Evolutionary conservation across 1,140 invertebrate species (phyloP), one percentile per base, ranked within the genome.

Genomic region (Zaprionus nigranus): DNA sequence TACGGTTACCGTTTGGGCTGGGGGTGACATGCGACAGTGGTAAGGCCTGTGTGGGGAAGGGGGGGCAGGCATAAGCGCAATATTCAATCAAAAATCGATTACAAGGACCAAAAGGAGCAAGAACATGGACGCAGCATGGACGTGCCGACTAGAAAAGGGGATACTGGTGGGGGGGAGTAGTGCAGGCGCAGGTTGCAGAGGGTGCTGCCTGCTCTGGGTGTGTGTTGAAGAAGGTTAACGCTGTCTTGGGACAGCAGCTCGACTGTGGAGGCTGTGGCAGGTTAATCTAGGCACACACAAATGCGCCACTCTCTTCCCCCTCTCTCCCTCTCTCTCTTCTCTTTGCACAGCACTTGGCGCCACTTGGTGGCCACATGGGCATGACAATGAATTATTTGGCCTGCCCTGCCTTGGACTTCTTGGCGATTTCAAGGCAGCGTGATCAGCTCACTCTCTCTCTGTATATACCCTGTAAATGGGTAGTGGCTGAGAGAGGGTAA

Each of bases 81-180:
- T 92, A 91, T 92, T 92, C 91, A 92, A 92, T 92, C 91, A 92
- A 92, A 92, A 92, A 92, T 92, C 91, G 91, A 92, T 92, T 92
- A 92, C 87, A 90, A 70, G 68, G 60, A 63, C 51, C 60, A 58
- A 64, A 58, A 53, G 49, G 68, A 69, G 40, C 13, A 38, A 13
- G 36, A 13, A 7, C 59, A 64, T 72, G 69, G 69, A 15, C 17
- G 11, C 0, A 34, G 46, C 20, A 46, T 46, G 40, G 17, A 68
- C 71, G 64, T 72, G 69, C 40, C 30, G 30, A 5, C 2, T n/a
- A n/a, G 38, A 38, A 13, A 5, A 30, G 46, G 6, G 30, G 12
- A 28, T 13, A 17, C n/a, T 12, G 26, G 36, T 30, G 3, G 17
- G 38, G n/a, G 30, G 5, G 53, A 15, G 38, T 17, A 3, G 26